Evolutionary conservation across 2,797 vertebrate species (phyloP).

Genomic region (Gorsachius magnificus): DNA sequence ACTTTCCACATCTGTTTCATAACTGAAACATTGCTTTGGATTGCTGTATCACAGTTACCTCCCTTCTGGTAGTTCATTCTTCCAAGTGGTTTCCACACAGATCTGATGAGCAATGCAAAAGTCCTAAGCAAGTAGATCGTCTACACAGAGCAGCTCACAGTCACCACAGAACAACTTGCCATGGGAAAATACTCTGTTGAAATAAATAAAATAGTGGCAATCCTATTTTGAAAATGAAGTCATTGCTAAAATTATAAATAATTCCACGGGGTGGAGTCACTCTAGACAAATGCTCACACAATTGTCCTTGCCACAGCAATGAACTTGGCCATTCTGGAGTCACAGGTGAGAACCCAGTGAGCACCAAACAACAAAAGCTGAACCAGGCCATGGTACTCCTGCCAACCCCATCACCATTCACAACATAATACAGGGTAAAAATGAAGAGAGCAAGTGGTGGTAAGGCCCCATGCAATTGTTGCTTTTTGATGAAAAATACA

Average conservation of each 20-base stretch:
- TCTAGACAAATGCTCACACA: background rate
- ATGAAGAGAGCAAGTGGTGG: background rate
- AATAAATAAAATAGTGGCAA: background rate
- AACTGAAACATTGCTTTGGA: background rate
- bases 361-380: background rate
- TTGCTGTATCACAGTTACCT: background rate
- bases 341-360: background rate
- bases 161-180: background rate
- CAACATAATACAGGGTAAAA: background rate
- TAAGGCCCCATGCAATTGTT: background rate
- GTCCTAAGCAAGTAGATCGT: background rate
- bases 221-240: background rate
- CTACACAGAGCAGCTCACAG: background rate
- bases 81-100: background rate
- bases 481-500: background rate
- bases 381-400: background rate
- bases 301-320: background rate
- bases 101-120: background rate
- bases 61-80: background rate
- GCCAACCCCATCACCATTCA: background rate
- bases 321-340: background rate
- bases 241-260: slow-evolving; percentile 18
- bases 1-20: background rate
- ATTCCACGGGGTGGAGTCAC: background rate
- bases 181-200: background rate